Evolutionary conservation across 1,140 invertebrate species (phyloP).

Genomic region (Pollicipes pollicipes): DNA sequence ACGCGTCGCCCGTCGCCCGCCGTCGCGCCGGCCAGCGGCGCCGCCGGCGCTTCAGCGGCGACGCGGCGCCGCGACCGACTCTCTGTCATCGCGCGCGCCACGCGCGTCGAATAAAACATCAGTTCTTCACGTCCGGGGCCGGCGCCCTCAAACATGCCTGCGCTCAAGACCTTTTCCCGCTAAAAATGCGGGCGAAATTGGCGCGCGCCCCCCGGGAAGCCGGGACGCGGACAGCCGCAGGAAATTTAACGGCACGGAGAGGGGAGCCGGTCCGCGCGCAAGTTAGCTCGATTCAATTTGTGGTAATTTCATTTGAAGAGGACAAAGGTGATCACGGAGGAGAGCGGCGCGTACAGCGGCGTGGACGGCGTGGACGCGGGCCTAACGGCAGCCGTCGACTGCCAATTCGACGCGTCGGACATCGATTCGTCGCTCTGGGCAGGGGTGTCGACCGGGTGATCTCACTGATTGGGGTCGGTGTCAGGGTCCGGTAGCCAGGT

Average conservation of each 20-base stretch:
- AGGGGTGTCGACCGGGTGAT: too few species aligned
- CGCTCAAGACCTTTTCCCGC: background rate
- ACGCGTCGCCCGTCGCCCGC: too few species aligned
- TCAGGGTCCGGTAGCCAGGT: too few species aligned
- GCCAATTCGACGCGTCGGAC: background rate
- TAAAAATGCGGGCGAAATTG: background rate
- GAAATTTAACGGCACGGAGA: background rate
- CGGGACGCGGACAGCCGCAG: background rate
- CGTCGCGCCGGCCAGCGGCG: too few species aligned
- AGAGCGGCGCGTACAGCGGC: background rate
- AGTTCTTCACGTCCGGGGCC: background rate
- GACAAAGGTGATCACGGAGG: background rate
- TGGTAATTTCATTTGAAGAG: conserved; percentile 1
- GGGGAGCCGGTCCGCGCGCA: background rate
- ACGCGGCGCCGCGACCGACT: too few species aligned
- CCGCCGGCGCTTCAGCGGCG: too few species aligned
- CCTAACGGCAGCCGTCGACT: too few species aligned
- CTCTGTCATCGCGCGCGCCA: background rate
- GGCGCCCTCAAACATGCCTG: background rate
- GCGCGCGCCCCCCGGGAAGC: background rate
- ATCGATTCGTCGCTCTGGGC: too few species aligned
- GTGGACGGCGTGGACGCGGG: background rate
- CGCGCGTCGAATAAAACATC: background rate
- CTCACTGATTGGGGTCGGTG: background rate
- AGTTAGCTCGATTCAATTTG: background rate